Evolutionary conservation across 2,797 vertebrate genomes (phyloP).

Genomic region (Champsocephalus gunnari): DNA sequence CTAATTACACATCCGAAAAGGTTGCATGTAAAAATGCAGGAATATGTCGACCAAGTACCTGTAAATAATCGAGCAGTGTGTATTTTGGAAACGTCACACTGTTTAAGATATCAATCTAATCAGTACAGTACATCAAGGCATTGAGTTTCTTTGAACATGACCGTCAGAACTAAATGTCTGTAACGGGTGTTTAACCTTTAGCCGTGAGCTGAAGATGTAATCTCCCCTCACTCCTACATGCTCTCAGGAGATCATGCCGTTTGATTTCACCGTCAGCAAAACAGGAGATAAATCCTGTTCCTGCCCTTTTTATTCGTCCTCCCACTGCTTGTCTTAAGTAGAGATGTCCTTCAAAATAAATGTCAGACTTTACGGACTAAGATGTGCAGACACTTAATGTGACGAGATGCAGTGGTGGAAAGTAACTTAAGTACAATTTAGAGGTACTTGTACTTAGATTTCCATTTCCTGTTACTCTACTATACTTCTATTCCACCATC

Average conservation of each 20-base stretch:
- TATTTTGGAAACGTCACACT: not conserved
- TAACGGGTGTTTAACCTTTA: conserved; percentile 1
- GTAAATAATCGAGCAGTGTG: not conserved
- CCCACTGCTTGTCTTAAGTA: not conserved
- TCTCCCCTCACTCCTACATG: not conserved
- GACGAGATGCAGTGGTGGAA: too few species aligned
- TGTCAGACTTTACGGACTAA: too few species aligned
- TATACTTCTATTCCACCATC: too few species aligned
- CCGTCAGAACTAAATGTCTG: not conserved
- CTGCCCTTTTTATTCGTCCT: not conserved
- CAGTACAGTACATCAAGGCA: not conserved
- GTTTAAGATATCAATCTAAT: not conserved
- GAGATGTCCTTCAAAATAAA: not conserved
- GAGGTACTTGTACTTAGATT: too few species aligned
- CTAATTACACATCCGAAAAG: too few species aligned
- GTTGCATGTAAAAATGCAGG: too few species aligned
- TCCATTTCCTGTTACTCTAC: too few species aligned
- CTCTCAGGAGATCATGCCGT: not conserved
- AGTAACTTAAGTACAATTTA: too few species aligned
- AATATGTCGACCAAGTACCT: too few species aligned
- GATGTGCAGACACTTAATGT: too few species aligned
- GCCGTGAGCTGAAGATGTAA: not conserved
- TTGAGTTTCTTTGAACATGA: not conserved
- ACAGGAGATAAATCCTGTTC: not conserved
- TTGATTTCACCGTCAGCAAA: conserved; percentile 8